These are phyloP conservation scores for Rhabdomys pumilio DNA, from an alignment of 2,797 vertebrate genomes.

Conservation along the genomic window DNA sequence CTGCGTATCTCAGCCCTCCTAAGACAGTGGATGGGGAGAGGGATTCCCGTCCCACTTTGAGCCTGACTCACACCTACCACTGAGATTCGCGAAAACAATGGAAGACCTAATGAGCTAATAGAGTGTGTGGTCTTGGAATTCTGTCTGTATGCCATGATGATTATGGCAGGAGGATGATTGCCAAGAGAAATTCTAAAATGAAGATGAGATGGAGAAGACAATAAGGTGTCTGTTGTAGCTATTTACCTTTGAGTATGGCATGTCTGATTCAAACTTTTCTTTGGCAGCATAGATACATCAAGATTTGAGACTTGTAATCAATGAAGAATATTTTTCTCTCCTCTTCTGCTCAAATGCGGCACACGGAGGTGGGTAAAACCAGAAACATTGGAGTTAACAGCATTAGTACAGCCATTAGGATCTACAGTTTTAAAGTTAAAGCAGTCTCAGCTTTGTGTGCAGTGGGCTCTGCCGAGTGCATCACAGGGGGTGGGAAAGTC, in stretches of 20 bases:
- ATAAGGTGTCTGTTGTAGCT: background rate
- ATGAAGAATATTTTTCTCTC: background rate
- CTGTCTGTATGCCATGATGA: background rate
- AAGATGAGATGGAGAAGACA: background rate
- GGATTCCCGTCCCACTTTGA: background rate
- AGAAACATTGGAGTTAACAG: background rate
- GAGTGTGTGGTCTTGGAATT: conserved; percentile 24
- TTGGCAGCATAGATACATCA: background rate
- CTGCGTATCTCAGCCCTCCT: background rate
- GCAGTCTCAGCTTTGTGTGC: background rate
- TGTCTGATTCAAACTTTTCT: background rate
- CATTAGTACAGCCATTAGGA: background rate
- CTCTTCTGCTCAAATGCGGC: background rate
- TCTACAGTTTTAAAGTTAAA: conserved; percentile 8
- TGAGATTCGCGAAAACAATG: conserved; percentile 18
- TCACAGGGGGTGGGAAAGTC: background rate
- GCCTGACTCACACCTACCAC: conserved; percentile 19
- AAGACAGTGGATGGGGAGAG: background rate
- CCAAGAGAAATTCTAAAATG: background rate
- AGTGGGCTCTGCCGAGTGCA: background rate
- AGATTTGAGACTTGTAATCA: background rate
- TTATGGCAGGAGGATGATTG: background rate
- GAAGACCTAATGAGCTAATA: conserved; percentile 33
- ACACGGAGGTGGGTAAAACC: background rate
- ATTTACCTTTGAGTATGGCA: background rate